Evolutionary conservation across 2,888 invertebrate genomes (phyloP).

Genomic region (Stenodera caucasica): DNA sequence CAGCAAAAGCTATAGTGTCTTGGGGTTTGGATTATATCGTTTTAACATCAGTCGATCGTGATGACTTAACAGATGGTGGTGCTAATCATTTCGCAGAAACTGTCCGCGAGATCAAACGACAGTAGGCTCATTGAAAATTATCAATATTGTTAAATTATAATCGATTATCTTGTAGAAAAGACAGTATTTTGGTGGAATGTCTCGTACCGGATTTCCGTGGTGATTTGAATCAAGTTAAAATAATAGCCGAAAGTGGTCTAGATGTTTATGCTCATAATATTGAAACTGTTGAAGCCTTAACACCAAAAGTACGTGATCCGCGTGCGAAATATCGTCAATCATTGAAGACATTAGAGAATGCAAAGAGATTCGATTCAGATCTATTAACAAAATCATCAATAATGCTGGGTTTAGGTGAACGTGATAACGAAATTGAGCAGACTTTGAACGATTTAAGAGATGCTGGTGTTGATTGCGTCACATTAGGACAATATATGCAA

Average conservation of each 20-base stretch:
- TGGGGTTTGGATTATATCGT: constrained; percentile 99
- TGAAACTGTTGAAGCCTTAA: constrained; percentile 91
- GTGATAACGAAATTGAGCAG: constrained; percentile 81
- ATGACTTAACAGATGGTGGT: constrained; percentile 94
- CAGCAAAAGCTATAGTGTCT: constrained; percentile 86
- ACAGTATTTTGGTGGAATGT: constrained; percentile 90
- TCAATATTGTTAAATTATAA: constrained; percentile 2
- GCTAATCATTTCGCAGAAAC: constrained; percentile 92
- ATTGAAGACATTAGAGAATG: constrained; percentile 76
- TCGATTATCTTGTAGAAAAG: constrained; percentile 62
- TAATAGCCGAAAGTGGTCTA: constrained; percentile 78
- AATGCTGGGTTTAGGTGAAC: constrained; percentile 95
- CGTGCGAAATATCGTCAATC: constrained; percentile 92
- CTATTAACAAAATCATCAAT: constrained; percentile 96
- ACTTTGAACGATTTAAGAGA: constrained; percentile 83
- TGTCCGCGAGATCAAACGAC: constrained; percentile 79
- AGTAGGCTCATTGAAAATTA: constrained; percentile 58
- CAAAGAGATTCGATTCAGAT: constrained; percentile 77
- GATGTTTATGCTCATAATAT: constrained; percentile 99
- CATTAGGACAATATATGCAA: constrained; percentile 99
- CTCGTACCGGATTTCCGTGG: constrained; percentile 96
- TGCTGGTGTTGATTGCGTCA: constrained; percentile 90
- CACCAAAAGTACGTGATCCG: constrained; percentile 90
- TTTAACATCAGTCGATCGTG: constrained; percentile 96
- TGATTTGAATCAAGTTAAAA: constrained; percentile 70